These are phyloP conservation scores for Melanotaenia parkinsoni DNA, from an alignment of 2,797 vertebrate species.

Conservation along the genomic window DNA sequence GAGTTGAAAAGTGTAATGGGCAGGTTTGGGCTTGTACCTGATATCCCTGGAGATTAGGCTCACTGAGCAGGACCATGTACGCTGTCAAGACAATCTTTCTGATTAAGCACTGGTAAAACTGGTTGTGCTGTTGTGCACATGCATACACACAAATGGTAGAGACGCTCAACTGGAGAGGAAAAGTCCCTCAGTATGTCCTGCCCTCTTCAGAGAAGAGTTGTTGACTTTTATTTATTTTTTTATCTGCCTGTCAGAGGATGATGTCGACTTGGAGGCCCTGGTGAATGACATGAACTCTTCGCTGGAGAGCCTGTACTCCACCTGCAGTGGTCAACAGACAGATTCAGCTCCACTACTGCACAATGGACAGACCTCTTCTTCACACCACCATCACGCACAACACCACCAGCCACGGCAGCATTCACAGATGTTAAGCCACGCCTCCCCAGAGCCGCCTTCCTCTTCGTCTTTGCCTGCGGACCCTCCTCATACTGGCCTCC, in stretches of 20 bases:
- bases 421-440: conserved; percentile 49
- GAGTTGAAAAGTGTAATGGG: conserved; percentile 60
- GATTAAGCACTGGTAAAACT: conserved; percentile 58
- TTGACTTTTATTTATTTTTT: neutral
- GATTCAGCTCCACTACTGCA: conserved; percentile 88
- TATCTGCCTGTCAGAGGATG: conserved; percentile 85
- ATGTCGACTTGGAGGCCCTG: conserved; percentile 91
- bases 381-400: conserved; percentile 52
- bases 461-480: conserved; percentile 69
- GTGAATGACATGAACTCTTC: conserved; percentile 94
- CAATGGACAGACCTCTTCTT: conserved; percentile 84
- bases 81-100: conserved; percentile 57
- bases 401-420: conserved; percentile 62
- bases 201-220: neutral
- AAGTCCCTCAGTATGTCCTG: conserved; percentile 30
- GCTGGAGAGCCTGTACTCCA: conserved; percentile 88
- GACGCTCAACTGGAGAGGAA: conserved; percentile 58
- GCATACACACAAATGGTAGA: conserved; percentile 32
- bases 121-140: conserved; percentile 37
- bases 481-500: conserved; percentile 78
- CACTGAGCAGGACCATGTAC: conserved; percentile 42
- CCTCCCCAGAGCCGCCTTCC: conserved; percentile 62
- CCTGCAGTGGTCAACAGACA: conserved; percentile 83
- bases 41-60: conserved; percentile 65
- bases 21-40: conserved; percentile 68